A percentile compares a stretch with the other conserved stretches of the same genome.
Evolutionary conservation across 1,140 invertebrate species (phyloP).

Genomic region (Pseudomyrmex cubaensis): DNA sequence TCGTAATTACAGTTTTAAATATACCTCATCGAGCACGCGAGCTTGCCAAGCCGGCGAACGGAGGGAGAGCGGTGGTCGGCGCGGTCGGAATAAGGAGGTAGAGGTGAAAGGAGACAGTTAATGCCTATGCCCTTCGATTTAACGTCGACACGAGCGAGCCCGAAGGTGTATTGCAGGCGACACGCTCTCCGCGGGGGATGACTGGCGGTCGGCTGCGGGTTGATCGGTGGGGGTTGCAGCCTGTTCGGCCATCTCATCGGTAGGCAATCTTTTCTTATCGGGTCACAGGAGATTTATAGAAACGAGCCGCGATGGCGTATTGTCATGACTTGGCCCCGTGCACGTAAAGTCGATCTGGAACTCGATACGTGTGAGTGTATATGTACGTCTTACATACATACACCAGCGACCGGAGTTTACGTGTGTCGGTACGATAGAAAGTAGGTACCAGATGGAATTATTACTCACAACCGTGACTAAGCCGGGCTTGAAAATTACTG

Average conservation of each 20-base stretch:
- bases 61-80: not conserved
- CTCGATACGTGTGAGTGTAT: conserved; percentile 55
- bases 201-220: conserved; percentile 20
- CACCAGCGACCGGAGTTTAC: not conserved
- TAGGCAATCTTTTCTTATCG: conserved; percentile 76
- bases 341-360: conserved; percentile 68
- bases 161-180: conserved; percentile 51
- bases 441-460: conserved; percentile 64
- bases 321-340: conserved; percentile 68
- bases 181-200: conserved; percentile 12
- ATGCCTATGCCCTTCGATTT: conserved; percentile 77
- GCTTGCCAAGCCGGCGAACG: conserved; percentile 17
- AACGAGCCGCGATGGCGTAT: conserved; percentile 68
- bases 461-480: conserved; percentile 67
- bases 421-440: conserved; percentile 34
- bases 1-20: conserved; percentile 83
- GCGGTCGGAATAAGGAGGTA: conserved; percentile 34
- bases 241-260: conserved; percentile 62
- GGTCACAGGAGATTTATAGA: conserved; percentile 75
- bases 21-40: conserved; percentile 83
- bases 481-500: conserved; percentile 66
- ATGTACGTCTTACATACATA: not conserved
- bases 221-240: conserved; percentile 22
- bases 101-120: conserved; percentile 45
- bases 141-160: conserved; percentile 66